Base-by-base conservation (phyloP, 2,113 vertebrate species). In the Misgurnus anguillicaudatus region DNA sequence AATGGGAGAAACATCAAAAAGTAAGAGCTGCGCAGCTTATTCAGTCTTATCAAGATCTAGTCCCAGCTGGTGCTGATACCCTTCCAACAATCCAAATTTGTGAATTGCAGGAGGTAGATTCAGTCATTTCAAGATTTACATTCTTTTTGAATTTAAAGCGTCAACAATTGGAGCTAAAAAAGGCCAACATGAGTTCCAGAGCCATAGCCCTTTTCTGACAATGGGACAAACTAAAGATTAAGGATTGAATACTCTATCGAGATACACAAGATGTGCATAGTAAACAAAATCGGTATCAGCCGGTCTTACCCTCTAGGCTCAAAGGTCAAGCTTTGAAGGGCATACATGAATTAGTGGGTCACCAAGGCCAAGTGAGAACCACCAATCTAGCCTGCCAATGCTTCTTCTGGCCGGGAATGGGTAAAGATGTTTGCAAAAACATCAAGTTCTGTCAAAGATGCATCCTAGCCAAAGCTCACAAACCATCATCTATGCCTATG, bases 401-500 rank as follows among this genome's bases (percentile, higher is more conserved):
- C 3, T 65, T 65, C 63, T 65, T 65, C 11, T 65, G 39, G 64
- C 61, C 31, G 6, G 9, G 31, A 14, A 36, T 63, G 61, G 61
- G 61, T 11, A 14, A 63, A 1, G 61, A 63, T 63, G 6, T 63
- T 63, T 41, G 62, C 9, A 16, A 41, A 31, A 39, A 64, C 4
- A 64, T 64, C 62, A 64, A 41, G 16, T 64, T 5, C 36, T 64
- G 36, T 17, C 36, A 64, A 31, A 64, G 62, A 39, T 64, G 36
- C 11, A 64, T 64, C 6, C 62, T 64, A 39, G 62, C 62, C 16
- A 64, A 64, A 38, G 24, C 62, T 14, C 62, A 31, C 1, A 38
- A 64, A 64, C 62, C 65, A 47, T 67, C 65, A 0, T 45, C 65
- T 9, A 47, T 67, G 65, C 41, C 65, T 1, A 67, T 67, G 65